A percentile compares a stretch with the other conserved stretches of the same genome.
Evolutionary conservation across 2,888 invertebrate species (phyloP).

Genomic region (Suillia variegata): DNA sequence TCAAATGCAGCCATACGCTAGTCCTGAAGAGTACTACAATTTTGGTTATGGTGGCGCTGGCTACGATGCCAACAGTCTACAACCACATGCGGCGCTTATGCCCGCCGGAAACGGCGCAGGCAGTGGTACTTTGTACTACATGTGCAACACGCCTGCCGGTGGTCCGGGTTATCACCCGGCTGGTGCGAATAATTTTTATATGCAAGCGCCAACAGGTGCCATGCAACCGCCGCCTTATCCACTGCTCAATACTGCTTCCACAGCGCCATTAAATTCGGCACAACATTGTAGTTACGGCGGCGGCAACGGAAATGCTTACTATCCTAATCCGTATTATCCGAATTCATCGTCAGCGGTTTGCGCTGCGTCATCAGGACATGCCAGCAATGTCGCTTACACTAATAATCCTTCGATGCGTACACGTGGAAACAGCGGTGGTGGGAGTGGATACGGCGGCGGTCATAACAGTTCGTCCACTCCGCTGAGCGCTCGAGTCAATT

Average conservation of each 20-base stretch:
- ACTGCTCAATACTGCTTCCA: constrained; percentile 2
- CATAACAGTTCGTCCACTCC: constrained; percentile 7
- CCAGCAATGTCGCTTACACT: neutral
- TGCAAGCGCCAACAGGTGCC: constrained; percentile 31
- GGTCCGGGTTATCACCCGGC: constrained; percentile 22
- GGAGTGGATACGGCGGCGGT: no score
- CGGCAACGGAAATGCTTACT: neutral
- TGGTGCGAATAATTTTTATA: constrained; percentile 29
- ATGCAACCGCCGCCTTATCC: constrained; percentile 14
- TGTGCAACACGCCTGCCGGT: constrained; percentile 23
- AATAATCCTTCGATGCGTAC: neutral
- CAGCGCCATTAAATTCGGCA: no score
- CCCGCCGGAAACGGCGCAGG: constrained; percentile 27
- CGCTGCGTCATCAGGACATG: neutral
- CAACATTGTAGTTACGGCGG: no score
- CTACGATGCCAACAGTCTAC: no score
- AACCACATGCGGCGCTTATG: constrained; percentile 30
- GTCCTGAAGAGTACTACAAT: constrained; percentile 36
- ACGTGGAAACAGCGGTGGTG: constrained; percentile 10
- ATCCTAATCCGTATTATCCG: neutral
- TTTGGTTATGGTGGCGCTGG: constrained; percentile 37
- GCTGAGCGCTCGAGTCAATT: constrained; percentile 27
- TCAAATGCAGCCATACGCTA: constrained; percentile 29
- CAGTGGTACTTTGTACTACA: constrained; percentile 28
- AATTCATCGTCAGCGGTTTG: constrained; percentile 5